These are phyloP conservation scores for Heliconius sara DNA, from an alignment of 2,888 invertebrate genomes.

Conservation along the genomic window DNA sequence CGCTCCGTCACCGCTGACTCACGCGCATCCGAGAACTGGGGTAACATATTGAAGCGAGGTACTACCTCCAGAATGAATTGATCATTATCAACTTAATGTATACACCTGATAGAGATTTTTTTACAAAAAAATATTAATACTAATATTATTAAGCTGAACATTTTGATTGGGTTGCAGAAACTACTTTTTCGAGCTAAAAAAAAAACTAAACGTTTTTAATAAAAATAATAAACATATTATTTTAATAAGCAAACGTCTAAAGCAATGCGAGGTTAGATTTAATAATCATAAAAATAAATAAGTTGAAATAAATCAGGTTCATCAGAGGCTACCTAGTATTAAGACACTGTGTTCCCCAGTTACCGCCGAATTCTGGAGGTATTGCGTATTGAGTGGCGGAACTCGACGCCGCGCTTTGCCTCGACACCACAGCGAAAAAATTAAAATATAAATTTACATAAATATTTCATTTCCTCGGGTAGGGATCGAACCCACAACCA, in stretches of 20 bases:
- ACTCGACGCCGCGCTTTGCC: no score
- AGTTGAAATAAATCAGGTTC: neutral
- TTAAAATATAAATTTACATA: no score
- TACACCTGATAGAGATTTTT: neutral
- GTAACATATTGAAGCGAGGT: slow-evolving; percentile 7
- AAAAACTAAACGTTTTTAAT: neutral
- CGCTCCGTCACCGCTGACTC: slow-evolving; percentile 57
- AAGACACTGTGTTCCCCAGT: no score
- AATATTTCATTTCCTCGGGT: no score
- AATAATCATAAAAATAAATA: neutral
- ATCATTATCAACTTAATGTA: neutral
- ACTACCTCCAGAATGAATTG: slow-evolving; percentile 19
- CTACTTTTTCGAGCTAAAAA: neutral
- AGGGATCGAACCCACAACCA: no score
- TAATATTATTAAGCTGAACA: neutral
- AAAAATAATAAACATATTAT: neutral
- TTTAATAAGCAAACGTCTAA: slow-evolving; percentile 4
- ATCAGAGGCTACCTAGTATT: no score
- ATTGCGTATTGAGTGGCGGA: no score
- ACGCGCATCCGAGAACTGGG: slow-evolving; percentile 40
- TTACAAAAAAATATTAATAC: neutral
- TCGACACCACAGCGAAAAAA: no score
- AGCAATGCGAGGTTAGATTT: slow-evolving; percentile 8
- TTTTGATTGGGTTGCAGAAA: neutral
- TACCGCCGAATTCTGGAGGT: no score